Base-by-base conservation (phyloP, 2,888 invertebrate genomes). In the Hipparchia sbordonii region DNA sequence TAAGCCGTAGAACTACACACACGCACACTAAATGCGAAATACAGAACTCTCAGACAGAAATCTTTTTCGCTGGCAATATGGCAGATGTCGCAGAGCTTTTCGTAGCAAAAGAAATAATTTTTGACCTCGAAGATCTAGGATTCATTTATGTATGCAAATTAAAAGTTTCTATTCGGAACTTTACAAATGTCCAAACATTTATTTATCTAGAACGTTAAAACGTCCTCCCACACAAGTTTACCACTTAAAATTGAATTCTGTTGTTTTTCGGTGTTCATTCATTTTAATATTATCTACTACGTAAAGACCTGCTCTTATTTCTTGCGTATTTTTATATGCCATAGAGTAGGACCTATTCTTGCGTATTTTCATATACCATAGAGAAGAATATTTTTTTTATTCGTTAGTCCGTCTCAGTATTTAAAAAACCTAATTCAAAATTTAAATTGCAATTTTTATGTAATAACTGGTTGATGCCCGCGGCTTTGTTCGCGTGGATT, bases 141-240 rank as follows among this genome's bases (percentile, higher is more conserved):
- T 61, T 45, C 12, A 7, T 1, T 2, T 5, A 61, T 2, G 13
- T 8, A 48, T 62, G 62, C 1, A 46, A 62, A 62, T 62, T 62
- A 1, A 13, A 62, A 62, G 46, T 62, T 62, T 62, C 48, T 48
- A 62, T 62, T 62, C 62, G 46, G 46, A 46, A 46, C n/a, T 62
- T 62, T 62, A n/a, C 48, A 61, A 61, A 5, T 62, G 46, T 62
- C 3, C 62, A 48, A 62, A 62, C 46, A 60, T 60, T 13, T 61
- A 61, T 61, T 48, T 13, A 46, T 46, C 3, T 46, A 39, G 3
- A 39, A 62, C 4, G 46, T 48, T 8, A 13, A 62, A 48, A 62
- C n/a, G 13, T 46, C 62, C 62, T 13, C 62, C 62, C 13, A 46
- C 62, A 10, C 46, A 7, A 13, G 39, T 2, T 7, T n/a, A 12